phyloP scores from a whole-genome alignment of 2,797 vertebrate species.

The Pangasius mekongensis region DNA sequence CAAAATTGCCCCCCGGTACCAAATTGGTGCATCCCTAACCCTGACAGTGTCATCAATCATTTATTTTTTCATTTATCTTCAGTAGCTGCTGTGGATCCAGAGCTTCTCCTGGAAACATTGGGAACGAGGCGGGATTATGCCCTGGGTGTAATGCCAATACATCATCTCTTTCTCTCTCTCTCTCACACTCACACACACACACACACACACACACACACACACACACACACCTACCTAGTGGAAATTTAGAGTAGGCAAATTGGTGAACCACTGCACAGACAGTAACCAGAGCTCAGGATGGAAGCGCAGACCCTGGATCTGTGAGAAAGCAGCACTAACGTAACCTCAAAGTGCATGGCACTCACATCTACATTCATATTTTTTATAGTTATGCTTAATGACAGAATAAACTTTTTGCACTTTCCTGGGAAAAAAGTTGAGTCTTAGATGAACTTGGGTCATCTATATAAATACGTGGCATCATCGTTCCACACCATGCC shows the following conservation, averaged over 20 bases:
- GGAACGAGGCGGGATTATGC: neutral
- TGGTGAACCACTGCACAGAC: neutral
- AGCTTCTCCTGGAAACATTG: no score
- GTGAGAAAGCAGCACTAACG: neutral
- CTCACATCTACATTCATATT: neutral
- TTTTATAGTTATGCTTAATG: neutral
- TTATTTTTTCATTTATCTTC: neutral
- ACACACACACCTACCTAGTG: neutral
- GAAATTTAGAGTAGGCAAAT: neutral
- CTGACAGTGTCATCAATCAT: neutral
- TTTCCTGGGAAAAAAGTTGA: neutral
- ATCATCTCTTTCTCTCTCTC: neutral
- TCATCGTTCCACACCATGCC: constrained; percentile 5
- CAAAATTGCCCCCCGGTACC: neutral
- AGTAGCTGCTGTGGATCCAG: neutral
- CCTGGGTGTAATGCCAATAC: neutral
- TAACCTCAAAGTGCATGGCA: neutral
- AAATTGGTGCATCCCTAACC: neutral
- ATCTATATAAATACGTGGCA: constrained; percentile 2
- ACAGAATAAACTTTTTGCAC: neutral
- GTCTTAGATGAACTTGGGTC: neutral
- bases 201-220: neutral
- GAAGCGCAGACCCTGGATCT: neutral
- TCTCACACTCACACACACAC: neutral
- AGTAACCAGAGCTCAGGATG: neutral